Evolutionary conservation across 2,797 vertebrate species (phyloP).

Genomic region (Rhinogobio ventralis): DNA sequence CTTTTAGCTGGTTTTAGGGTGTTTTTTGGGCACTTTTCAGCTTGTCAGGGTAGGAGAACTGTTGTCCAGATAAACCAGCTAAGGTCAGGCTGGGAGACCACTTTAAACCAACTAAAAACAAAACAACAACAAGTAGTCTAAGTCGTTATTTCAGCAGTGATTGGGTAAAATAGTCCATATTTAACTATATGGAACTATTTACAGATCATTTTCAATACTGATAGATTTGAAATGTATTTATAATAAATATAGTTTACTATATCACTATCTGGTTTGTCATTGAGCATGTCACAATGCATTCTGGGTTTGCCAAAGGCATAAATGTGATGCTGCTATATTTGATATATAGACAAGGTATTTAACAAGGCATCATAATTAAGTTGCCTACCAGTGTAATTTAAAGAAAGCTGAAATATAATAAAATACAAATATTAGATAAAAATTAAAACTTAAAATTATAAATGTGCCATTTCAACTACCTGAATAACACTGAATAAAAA

Average conservation of each 20-base stretch:
- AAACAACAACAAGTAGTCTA: neutral
- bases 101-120: neutral
- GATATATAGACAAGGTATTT: neutral
- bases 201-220: neutral
- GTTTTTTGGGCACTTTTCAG: neutral
- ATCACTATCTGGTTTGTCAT: neutral
- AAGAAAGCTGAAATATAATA: too few species aligned
- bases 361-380: neutral
- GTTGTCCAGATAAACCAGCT: slow-evolving; percentile 25
- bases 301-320: neutral
- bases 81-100: neutral
- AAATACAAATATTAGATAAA: too few species aligned
- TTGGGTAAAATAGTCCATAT: neutral
- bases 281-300: neutral
- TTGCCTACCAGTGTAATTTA: too few species aligned
- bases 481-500: neutral
- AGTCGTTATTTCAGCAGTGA: neutral
- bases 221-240: neutral
- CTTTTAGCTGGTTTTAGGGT: neutral
- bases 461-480: neutral
- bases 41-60: slow-evolving; percentile 12
- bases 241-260: neutral
- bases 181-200: neutral
- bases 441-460: too few species aligned
- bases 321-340: too few species aligned